Evolutionary conservation across 2,113 vertebrate species (phyloP).

Genomic region (Macrotus californicus): DNA sequence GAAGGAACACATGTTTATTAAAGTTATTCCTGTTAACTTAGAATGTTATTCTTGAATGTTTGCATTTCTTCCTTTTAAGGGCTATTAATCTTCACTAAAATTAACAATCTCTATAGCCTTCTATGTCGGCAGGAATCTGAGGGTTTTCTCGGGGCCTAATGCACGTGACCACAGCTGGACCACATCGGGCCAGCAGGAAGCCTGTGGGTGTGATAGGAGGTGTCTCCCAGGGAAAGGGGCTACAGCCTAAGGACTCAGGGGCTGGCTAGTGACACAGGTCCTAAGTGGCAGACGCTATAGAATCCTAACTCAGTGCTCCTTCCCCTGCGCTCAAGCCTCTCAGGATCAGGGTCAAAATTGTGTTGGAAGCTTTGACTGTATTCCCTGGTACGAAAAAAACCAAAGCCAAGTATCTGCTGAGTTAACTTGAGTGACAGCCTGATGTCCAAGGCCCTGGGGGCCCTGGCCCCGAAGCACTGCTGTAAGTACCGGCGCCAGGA

Average conservation of each 20-base stretch:
- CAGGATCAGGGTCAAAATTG: neutral
- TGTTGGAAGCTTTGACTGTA: neutral
- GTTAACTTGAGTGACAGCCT: neutral
- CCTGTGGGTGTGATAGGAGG: neutral
- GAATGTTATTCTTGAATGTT: neutral
- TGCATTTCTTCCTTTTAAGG: neutral
- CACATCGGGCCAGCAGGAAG: neutral
- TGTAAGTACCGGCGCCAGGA: neutral
- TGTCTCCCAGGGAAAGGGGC: neutral
- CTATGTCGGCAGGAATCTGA: neutral
- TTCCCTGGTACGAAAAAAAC: neutral
- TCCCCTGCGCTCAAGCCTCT: neutral
- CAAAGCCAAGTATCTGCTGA: neutral
- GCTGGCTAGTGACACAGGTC: neutral
- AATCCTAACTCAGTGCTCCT: neutral
- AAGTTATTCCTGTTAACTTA: neutral
- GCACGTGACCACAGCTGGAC: neutral
- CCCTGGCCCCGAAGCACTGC: neutral
- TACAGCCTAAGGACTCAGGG: neutral
- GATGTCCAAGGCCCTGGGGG: neutral
- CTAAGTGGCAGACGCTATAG: neutral
- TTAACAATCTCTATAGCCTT: neutral
- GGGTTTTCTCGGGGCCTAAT: neutral
- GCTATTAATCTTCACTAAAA: neutral
- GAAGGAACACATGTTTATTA: neutral